These are phyloP conservation scores for Helleia helle DNA, from an alignment of 2,888 invertebrate species.

Conservation along the genomic window DNA sequence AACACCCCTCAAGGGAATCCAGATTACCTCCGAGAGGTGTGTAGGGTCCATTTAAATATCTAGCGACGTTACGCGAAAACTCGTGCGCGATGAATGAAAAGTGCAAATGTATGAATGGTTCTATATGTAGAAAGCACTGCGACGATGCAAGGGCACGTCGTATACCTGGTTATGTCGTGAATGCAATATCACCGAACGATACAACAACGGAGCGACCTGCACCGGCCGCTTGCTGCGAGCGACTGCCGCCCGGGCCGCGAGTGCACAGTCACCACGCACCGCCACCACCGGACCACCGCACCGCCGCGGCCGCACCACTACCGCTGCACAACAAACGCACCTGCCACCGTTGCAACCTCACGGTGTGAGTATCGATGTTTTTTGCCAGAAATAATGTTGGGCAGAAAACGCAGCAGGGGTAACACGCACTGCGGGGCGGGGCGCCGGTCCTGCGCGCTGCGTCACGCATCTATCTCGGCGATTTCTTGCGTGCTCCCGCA, in stretches of 20 bases:
- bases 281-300: constrained; percentile 36
- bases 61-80: constrained; percentile 15
- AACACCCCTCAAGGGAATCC: constrained; percentile 3
- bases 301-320: constrained; percentile 28
- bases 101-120: constrained; percentile 37
- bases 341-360: constrained; percentile 44
- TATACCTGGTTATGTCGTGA: constrained; percentile 44
- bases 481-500: constrained; percentile 59
- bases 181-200: constrained; percentile 41
- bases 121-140: constrained; percentile 23
- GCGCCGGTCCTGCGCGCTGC: constrained; percentile 66
- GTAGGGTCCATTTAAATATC: constrained; percentile 10
- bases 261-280: constrained; percentile 41
- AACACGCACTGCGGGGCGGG: constrained; percentile 45
- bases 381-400: constrained; percentile 33
- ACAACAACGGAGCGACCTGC: constrained; percentile 44
- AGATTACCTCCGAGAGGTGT: constrained; percentile 13
- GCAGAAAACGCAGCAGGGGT: constrained; percentile 31
- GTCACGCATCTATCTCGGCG: constrained; percentile 68
- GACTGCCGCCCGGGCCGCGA: constrained; percentile 67
- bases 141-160: constrained; percentile 29
- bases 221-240: constrained; percentile 62
- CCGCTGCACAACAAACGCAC: constrained; percentile 32
- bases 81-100: constrained; percentile 47
- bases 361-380: constrained; percentile 67